Evolutionary conservation across 1,140 invertebrate species (phyloP), one percentile per base, ranked within the genome.

Genomic region (Tetramorium alpestre): DNA sequence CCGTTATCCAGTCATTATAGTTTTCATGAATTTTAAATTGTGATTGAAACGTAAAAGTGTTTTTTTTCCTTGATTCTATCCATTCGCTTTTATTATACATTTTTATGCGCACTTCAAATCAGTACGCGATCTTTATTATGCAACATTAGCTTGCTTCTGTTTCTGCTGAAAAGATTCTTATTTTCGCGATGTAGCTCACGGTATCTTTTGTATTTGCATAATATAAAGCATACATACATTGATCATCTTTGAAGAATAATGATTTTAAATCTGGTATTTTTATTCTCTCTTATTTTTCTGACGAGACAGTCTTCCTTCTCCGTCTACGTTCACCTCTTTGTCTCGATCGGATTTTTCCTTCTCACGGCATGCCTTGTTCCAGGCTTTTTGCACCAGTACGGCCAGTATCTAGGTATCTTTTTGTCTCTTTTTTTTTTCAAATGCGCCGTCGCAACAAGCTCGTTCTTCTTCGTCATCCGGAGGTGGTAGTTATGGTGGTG

Each of bases 381-480:
- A 11, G 0, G 58, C 62, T 60, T 84, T 84, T 84, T 81, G 49
- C 28, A 80, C 47, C 22, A 22, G 38, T 25, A 82, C 25, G 44
- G 67, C 25, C 54, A 49, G 69, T 60, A 75, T 75, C 54, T 84
- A 33, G 33, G 33, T 33, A 33, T 33, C n/a, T 41, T 84, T 73
- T 16, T 18, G 18, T 47, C 44, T n/a, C 28, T 33, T 33, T 65
- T 78, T 85, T 85, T 73, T 85, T 38, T 44, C 16, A 76, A 65
- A 33, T 54, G 47, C 54, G 33, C 73, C 60, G 73, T 76, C 73
- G 73, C 80, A 84, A 75, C 80, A 75, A 84, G 54, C 82, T 85
- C 82, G 82, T 85, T 85, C 73, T 60, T 85, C 82, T 85, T 85
- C 82, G 82, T 85, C 82, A 85, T 78, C 60, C 82, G 33, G 47